phyloP scores from a whole-genome alignment of 1,140 invertebrate genomes.

The Tetramorium parvispinum region DNA sequence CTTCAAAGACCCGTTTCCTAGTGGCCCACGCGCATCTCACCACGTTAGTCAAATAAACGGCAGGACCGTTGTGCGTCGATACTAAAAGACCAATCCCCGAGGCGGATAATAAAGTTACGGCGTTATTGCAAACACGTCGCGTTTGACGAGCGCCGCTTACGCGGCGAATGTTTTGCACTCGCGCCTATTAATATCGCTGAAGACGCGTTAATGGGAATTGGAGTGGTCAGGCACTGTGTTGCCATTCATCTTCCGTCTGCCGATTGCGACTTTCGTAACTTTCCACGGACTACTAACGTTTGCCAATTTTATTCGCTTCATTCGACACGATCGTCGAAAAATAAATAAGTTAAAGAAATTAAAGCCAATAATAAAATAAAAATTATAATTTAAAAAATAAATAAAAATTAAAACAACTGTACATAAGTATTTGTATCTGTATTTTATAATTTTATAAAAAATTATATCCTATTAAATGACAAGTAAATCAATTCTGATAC shows the following conservation, averaged over 20 bases:
- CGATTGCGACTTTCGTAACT: constrained; percentile 43
- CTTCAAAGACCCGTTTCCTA: constrained; percentile 63
- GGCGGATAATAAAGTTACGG: constrained; percentile 70
- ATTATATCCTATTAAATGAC: background rate
- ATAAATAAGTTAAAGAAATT: background rate
- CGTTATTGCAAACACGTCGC: constrained; percentile 72
- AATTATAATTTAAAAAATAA: background rate
- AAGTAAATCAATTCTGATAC: background rate
- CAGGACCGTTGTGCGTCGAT: constrained; percentile 52
- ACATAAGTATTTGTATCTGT: background rate
- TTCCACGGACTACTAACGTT: constrained; percentile 11
- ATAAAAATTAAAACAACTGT: background rate
- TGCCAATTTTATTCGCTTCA: background rate
- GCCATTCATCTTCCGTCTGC: constrained; percentile 35
- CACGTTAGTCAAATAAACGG: constrained; percentile 68
- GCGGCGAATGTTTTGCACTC: constrained; percentile 34
- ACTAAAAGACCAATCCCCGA: constrained; percentile 55
- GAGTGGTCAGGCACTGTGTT: constrained; percentile 65
- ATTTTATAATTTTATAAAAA: background rate
- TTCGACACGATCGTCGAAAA: background rate
- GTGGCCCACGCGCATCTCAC: constrained; percentile 56
- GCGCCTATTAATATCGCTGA: constrained; percentile 68
- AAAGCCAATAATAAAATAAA: background rate
- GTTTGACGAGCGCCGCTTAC: constrained; percentile 62
- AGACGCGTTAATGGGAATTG: constrained; percentile 49